Conservation (phyloP, 2,888 invertebrate genomes). For the Limnephilus auricula region DNA sequence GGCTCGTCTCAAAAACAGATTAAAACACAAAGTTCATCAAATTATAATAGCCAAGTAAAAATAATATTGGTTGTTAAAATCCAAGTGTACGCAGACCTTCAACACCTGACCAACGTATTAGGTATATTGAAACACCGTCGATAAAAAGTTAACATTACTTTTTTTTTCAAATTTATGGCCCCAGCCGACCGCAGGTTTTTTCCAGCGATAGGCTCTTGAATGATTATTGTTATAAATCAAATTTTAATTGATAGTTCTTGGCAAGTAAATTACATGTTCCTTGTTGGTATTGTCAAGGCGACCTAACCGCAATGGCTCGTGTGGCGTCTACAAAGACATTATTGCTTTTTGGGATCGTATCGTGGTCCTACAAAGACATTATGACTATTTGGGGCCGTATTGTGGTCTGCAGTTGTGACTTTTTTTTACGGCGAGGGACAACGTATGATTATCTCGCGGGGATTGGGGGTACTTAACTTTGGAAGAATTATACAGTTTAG, state of each 20-base stretch:
- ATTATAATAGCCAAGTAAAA: background rate
- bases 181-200: constrained; percentile 54
- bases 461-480: constrained; percentile 3
- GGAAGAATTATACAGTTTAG: constrained; percentile 18
- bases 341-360: constrained; percentile 29
- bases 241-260: constrained; percentile 60
- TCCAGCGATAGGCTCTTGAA: constrained; percentile 53
- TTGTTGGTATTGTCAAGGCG: constrained; percentile 57
- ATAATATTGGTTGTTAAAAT: background rate
- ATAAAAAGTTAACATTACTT: constrained; percentile 27
- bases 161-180: constrained; percentile 46
- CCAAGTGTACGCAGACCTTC: background rate
- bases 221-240: constrained; percentile 60
- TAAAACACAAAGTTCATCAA: background rate
- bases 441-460: constrained; percentile 29
- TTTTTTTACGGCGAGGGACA: constrained; percentile 13
- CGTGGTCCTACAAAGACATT: constrained; percentile 10
- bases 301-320: constrained; percentile 53
- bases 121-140: background rate
- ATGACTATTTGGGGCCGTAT: constrained; percentile 1
- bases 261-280: constrained; percentile 54
- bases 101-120: background rate
- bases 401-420: constrained; percentile 12
- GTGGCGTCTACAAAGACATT: constrained; percentile 60
- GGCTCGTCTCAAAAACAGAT: background rate